A percentile compares a stretch with the other conserved stretches of the same genome.
These are phyloP conservation scores for Dryobotodes eremita DNA, from an alignment of 2,888 invertebrate species.

Conservation along the genomic window DNA sequence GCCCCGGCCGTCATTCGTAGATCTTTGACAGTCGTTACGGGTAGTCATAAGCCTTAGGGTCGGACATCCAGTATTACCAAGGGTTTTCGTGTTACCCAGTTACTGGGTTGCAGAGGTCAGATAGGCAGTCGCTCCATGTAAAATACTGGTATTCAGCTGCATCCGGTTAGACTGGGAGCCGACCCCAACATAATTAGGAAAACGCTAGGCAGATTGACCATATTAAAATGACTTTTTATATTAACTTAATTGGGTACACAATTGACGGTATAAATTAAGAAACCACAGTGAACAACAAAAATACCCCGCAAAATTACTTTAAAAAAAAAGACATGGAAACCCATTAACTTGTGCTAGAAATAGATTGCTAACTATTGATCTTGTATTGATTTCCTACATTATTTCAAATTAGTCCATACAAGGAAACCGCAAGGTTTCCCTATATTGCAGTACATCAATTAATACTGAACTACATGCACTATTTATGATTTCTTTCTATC, in stretches of 20 bases:
- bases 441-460: constrained; percentile 24
- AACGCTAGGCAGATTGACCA: too few relatives aligned
- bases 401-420: constrained; percentile 44
- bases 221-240: not conserved
- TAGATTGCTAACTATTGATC: constrained; percentile 8
- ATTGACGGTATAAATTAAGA: not conserved
- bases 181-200: too few relatives aligned
- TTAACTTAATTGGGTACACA: not conserved
- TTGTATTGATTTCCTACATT: constrained; percentile 48
- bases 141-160: too few relatives aligned
- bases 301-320: not conserved
- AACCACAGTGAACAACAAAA: constrained; percentile 2
- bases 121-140: too few relatives aligned
- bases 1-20: too few relatives aligned
- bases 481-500: constrained; percentile 20
- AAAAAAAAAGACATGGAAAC: constrained; percentile 4
- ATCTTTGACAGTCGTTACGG: too few relatives aligned
- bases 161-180: too few relatives aligned
- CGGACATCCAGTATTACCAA: too few relatives aligned
- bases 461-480: not conserved
- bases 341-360: constrained; percentile 15
- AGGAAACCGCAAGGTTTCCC: constrained; percentile 50
- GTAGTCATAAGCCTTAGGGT: too few relatives aligned
- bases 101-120: too few relatives aligned
- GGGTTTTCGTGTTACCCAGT: too few relatives aligned